Evolutionary conservation across 2,113 vertebrate species (phyloP).

Genomic region (Athene cunicularia): DNA sequence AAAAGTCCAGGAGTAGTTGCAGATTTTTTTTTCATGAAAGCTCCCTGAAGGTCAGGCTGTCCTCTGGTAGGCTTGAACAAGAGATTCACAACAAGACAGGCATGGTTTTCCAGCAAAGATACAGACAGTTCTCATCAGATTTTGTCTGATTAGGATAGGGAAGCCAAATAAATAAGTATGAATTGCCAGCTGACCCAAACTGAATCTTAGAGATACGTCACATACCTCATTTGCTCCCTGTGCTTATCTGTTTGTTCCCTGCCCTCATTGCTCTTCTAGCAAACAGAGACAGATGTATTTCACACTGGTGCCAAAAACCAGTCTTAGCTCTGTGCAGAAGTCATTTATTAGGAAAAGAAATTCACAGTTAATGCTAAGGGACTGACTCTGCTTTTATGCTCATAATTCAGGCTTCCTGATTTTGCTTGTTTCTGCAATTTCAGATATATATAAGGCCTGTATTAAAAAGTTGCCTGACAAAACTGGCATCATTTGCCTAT

Average conservation of each 20-base stretch:
- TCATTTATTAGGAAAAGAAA: not conserved
- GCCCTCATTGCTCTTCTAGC: not conserved
- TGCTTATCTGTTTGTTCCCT: not conserved
- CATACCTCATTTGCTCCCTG: not conserved
- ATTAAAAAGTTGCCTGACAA: not conserved
- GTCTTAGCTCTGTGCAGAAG: not conserved
- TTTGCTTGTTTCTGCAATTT: not conserved
- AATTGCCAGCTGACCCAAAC: not conserved
- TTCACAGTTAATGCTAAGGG: not conserved
- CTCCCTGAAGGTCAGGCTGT: not conserved
- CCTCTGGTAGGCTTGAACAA: not conserved
- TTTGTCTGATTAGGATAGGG: not conserved
- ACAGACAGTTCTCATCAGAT: not conserved
- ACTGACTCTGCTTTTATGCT: not conserved
- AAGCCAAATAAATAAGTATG: not conserved
- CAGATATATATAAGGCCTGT: not conserved
- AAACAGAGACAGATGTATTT: not conserved
- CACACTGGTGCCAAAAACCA: accelerated
- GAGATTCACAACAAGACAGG: not conserved
- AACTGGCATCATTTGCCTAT: not conserved
- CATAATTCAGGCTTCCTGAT: not conserved
- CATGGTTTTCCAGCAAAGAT: not conserved
- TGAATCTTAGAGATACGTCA: not conserved
- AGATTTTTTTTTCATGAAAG: not conserved
- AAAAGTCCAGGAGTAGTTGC: not conserved